A percentile compares a stretch with the other conserved stretches of the same genome.
phyloP scores from a whole-genome alignment of 1,140 invertebrate species.

The Hyles vespertilio region DNA sequence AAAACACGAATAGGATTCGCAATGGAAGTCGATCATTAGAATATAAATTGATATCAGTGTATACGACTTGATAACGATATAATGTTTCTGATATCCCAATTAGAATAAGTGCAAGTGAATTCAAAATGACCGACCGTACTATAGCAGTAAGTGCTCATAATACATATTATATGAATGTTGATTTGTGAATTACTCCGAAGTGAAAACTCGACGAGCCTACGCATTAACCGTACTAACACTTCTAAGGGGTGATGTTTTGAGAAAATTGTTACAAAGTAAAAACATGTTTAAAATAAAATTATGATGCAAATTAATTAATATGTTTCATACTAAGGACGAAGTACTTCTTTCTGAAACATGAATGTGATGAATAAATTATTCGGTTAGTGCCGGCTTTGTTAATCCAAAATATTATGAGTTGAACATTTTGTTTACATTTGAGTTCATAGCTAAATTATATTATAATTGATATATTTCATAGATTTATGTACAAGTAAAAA shows the following conservation, averaged over 20 bases:
- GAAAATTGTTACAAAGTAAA: neutral
- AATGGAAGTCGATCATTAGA: constrained; percentile 11
- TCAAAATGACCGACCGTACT: constrained; percentile 49
- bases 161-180: neutral
- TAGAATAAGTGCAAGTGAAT: neutral
- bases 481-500: too few relatives aligned
- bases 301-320: too few relatives aligned
- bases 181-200: constrained; percentile 5
- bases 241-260: constrained; percentile 1
- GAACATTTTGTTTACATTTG: too few relatives aligned
- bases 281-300: too few relatives aligned
- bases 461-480: too few relatives aligned
- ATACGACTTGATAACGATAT: neutral
- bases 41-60: constrained; percentile 15
- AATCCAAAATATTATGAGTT: too few relatives aligned
- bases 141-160: constrained; percentile 53
- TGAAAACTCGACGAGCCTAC: neutral
- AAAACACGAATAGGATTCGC: constrained; percentile 24
- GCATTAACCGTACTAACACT: constrained; percentile 6
- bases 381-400: too few relatives aligned
- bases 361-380: too few relatives aligned
- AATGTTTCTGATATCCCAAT: too few relatives aligned
- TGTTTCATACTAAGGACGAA: too few relatives aligned
- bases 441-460: too few relatives aligned
- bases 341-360: too few relatives aligned